phyloP scores from a whole-genome alignment of 1,140 invertebrate species.

The Leptinotarsa lineolata region DNA sequence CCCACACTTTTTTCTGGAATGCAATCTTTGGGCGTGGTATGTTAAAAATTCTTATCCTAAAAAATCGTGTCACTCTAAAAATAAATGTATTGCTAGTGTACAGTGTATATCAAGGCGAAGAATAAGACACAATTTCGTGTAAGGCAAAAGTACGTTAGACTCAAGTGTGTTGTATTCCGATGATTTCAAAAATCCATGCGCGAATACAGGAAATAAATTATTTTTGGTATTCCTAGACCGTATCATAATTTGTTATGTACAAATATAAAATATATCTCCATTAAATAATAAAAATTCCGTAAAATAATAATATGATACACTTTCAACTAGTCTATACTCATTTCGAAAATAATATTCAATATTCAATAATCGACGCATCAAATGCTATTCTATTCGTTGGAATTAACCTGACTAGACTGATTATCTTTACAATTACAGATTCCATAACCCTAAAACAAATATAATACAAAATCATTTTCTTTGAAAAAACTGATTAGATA shows the following conservation, averaged over 20 bases:
- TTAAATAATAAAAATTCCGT: constrained; percentile 1
- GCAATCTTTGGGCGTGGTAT: constrained; percentile 19
- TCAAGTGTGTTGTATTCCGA: constrained; percentile 12
- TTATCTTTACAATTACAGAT: constrained; percentile 14
- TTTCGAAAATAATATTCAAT: constrained; percentile 31
- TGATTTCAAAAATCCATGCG: constrained; percentile 20
- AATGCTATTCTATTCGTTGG: constrained; percentile 47
- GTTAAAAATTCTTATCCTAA: not conserved
- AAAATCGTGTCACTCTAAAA: constrained; percentile 20
- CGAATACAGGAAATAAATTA: constrained; percentile 30
- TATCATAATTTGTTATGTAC: constrained; percentile 46
- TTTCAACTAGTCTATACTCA: constrained; percentile 47
- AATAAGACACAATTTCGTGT: constrained; percentile 31
- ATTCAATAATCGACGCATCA: constrained; percentile 25
- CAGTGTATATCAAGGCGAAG: constrained; percentile 36
- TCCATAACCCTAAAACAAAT: constrained; percentile 11
- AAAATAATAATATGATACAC: constrained; percentile 31
- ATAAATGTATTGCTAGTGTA: constrained; percentile 40
- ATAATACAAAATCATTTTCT: not conserved
- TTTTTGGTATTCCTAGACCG: constrained; percentile 53
- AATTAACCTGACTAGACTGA: constrained; percentile 48
- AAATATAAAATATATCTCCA: constrained; percentile 40
- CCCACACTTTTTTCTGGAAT: constrained; percentile 15
- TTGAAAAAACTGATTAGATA: not conserved
- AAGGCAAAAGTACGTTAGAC: constrained; percentile 19